Evolutionary conservation across 2,888 invertebrate species (phyloP), one percentile per base, ranked within the genome.

Genomic region (Tinea semifulvella): DNA sequence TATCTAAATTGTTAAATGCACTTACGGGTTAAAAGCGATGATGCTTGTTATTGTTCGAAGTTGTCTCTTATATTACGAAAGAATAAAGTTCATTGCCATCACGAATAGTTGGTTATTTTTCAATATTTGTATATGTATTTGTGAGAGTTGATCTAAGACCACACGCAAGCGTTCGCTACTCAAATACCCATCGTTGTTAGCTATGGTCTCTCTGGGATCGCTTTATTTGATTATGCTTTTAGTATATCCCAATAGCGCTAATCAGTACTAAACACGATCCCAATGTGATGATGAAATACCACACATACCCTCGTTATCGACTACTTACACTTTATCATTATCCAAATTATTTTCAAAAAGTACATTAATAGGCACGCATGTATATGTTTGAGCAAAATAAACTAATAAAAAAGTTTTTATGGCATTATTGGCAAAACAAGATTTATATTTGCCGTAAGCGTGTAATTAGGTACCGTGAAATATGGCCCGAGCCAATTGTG

Each of bases 1-100:
- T 73, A 74, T 71, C 68, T 75, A 68, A 74, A 75, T 74, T 62
- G 71, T 65, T 62, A 57, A 67, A 68, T 62, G 68, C 76, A 72
- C 72, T 72, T 65, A 67, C 13, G 13, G 2, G 11, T n/a, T 31
- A 6, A 31, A 31, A n/a, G 26, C n/a, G n/a, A n/a, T n/a, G n/a
- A n/a, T n/a, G n/a, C n/a, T n/a, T n/a, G n/a, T n/a, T n/a, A n/a
- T n/a, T n/a, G n/a, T n/a, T n/a, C n/a, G n/a, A n/a, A n/a, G n/a
- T n/a, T n/a, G n/a, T n/a, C n/a, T n/a, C n/a, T n/a, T n/a, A n/a
- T n/a, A n/a, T n/a, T n/a, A n/a, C n/a, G n/a, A n/a, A n/a, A n/a
- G n/a, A n/a, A n/a, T n/a, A n/a, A n/a, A n/a, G n/a, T n/a, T n/a
- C n/a, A n/a, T n/a, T n/a, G n/a, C n/a, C n/a, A n/a, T n/a, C n/a